Evolutionary conservation across 1,140 invertebrate genomes (phyloP).

Genomic region (Trialeurodes vaporariorum): DNA sequence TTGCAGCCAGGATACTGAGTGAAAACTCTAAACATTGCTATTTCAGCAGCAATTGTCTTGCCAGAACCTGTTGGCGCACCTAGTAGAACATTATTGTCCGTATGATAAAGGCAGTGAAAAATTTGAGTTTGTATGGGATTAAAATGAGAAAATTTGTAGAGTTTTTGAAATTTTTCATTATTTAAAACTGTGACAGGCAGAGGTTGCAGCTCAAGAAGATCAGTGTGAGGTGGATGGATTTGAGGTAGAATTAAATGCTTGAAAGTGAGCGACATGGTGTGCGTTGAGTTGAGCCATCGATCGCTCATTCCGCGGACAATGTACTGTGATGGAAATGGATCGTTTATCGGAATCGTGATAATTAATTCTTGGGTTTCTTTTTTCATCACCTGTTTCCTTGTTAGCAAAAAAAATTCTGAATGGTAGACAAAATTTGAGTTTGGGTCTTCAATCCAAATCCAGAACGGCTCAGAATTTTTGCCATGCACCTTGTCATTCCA

Average conservation of each 20-base stretch:
- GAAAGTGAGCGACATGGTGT: constrained; percentile 64
- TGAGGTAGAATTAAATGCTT: constrained; percentile 85
- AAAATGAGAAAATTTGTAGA: constrained; percentile 92
- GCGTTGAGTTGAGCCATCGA: constrained; percentile 76
- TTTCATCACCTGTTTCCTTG: constrained; percentile 62
- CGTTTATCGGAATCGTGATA: constrained; percentile 90
- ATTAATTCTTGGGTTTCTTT: constrained; percentile 70
- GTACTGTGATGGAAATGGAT: constrained; percentile 86
- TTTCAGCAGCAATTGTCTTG: constrained; percentile 96
- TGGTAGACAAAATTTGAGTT: constrained; percentile 91
- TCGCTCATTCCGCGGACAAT: constrained; percentile 79
- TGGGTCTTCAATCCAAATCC: constrained; percentile 96
- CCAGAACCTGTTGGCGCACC: constrained; percentile 98
- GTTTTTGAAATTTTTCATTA: constrained; percentile 57
- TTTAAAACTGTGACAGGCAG: constrained; percentile 73
- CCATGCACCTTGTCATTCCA: constrained; percentile 89
- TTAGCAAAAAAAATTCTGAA: constrained; percentile 82
- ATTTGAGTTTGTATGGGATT: constrained; percentile 99
- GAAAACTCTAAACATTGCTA: constrained; percentile 93
- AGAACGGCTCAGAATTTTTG: constrained; percentile 78
- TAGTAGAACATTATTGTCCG: constrained; percentile 85
- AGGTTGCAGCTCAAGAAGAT: constrained; percentile 82
- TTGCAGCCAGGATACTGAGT: constrained; percentile 70
- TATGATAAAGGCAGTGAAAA: constrained; percentile 92
- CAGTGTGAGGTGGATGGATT: constrained; percentile 85